A percentile compares a stretch with the other conserved stretches of the same genome.
phyloP scores from a whole-genome alignment of 2,888 invertebrate species.

The Melipona beecheii region DNA sequence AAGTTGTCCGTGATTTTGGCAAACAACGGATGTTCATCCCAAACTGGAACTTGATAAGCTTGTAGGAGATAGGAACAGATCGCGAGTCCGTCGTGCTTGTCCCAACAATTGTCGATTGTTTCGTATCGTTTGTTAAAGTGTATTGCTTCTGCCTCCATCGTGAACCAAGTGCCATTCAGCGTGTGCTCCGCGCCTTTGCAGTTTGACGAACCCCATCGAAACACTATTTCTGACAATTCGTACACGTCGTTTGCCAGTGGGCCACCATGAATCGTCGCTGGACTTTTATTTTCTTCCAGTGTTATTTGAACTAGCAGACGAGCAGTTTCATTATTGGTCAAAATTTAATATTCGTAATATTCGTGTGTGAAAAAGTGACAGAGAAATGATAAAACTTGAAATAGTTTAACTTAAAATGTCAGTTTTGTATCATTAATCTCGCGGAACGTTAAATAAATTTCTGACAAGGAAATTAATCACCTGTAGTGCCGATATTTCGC shows the following conservation, averaged over 20 bases:
- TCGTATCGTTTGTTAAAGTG: conserved; percentile 75
- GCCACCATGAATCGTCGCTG: conserved; percentile 68
- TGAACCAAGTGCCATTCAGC: conserved; percentile 74
- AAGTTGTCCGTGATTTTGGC: conserved; percentile 63
- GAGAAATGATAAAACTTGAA: too few species aligned
- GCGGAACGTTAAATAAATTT: not conserved
- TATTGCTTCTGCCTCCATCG: conserved; percentile 76
- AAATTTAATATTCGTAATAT: not conserved
- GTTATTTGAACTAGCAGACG: conserved; percentile 64
- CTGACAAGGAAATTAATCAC: conserved; percentile 48
- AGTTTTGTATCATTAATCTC: not conserved
- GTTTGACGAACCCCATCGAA: conserved; percentile 75
- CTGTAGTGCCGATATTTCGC: conserved; percentile 70
- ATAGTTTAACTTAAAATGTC: too few species aligned
- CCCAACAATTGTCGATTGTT: conserved; percentile 70
- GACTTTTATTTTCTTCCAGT: conserved; percentile 59
- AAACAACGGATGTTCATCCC: conserved; percentile 65
- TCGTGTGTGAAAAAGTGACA: not conserved
- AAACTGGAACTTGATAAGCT: conserved; percentile 64
- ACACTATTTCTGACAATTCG: conserved; percentile 70
- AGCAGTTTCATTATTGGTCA: too few species aligned
- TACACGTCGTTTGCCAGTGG: conserved; percentile 69
- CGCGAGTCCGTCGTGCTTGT: conserved; percentile 72
- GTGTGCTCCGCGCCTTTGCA: conserved; percentile 76
- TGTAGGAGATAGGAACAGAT: conserved; percentile 74